phyloP scores from a whole-genome alignment of 2,113 vertebrate species.

The Ornithorhynchus anatinus region DNA sequence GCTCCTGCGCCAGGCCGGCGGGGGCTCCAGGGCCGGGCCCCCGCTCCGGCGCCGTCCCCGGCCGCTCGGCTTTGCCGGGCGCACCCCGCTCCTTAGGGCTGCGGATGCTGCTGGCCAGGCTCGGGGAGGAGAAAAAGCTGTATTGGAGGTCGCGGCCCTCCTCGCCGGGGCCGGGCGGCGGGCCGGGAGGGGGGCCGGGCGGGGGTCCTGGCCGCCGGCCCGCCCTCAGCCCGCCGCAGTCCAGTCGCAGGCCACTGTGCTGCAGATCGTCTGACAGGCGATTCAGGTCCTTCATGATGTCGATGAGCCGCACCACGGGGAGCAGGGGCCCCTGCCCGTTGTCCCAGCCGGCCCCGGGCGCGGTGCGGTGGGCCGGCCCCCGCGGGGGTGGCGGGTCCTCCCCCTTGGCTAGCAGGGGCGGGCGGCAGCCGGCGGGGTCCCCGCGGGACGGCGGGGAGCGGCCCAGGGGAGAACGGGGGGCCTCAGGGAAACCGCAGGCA shows the following conservation, averaged over 20 bases:
- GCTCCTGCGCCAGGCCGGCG: slow-evolving; percentile 57
- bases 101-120: slow-evolving; percentile 89
- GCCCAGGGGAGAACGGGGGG: slow-evolving; percentile 62
- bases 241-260: slow-evolving; percentile 84
- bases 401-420: slow-evolving; percentile 64
- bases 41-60: slow-evolving; percentile 63
- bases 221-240: slow-evolving; percentile 78
- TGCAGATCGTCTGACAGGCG: slow-evolving; percentile 88
- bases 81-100: slow-evolving; percentile 80
- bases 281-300: slow-evolving; percentile 89
- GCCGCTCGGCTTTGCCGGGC: slow-evolving; percentile 62
- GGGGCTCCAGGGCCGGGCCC: slow-evolving; percentile 65
- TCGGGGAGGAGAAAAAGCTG: slow-evolving; percentile 83
- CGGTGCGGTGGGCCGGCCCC: slow-evolving; percentile 68
- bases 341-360: slow-evolving; percentile 69
- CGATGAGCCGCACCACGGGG: slow-evolving; percentile 79
- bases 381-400: slow-evolving; percentile 65
- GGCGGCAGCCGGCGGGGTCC: slow-evolving; percentile 72
- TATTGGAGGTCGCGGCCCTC: slow-evolving; percentile 81
- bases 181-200: slow-evolving; percentile 61
- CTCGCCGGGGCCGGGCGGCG: slow-evolving; percentile 42
- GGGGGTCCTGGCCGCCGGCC: slow-evolving; percentile 64
- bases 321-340: slow-evolving; percentile 79
- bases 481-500: slow-evolving; percentile 73
- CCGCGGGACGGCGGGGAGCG: slow-evolving; percentile 69